Percentiles rank a stretch among this genome's conserved stretches.
phyloP scores from a whole-genome alignment of 2,797 vertebrate genomes.

The Hypotaenidia philippensis region DNA sequence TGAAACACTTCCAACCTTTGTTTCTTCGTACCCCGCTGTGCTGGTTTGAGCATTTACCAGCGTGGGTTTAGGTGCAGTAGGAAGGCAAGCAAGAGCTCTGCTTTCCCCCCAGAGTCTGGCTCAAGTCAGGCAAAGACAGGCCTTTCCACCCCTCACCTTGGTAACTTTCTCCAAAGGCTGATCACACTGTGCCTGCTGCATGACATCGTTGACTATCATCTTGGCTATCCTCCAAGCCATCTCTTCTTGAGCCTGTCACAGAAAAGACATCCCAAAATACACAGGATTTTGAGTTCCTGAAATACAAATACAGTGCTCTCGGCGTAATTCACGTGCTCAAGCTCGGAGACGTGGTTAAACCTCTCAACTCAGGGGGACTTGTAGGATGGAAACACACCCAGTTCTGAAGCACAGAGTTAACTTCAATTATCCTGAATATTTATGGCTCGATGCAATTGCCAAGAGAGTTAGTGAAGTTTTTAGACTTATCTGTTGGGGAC shows the following conservation, averaged over 20 bases:
- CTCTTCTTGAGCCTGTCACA: slow-evolving; percentile 93
- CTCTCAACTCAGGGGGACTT: not conserved
- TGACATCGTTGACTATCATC: slow-evolving; percentile 98
- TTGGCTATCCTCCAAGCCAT: slow-evolving; percentile 99
- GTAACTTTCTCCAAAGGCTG: slow-evolving; percentile 85
- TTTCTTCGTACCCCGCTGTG: not conserved
- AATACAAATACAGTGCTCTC: not conserved
- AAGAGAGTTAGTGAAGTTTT: not conserved
- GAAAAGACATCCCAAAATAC: slow-evolving; percentile 4
- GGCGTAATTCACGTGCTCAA: not conserved
- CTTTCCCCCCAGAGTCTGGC: slow-evolving; percentile 12
- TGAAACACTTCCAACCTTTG: slow-evolving; percentile 3
- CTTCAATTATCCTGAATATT: not conserved
- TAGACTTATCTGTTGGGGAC: not conserved
- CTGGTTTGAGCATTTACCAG: not conserved
- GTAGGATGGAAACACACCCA: not conserved
- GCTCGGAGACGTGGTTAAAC: accelerated
- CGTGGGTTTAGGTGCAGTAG: not conserved
- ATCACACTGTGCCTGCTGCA: slow-evolving; percentile 92
- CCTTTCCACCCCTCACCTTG: slow-evolving; percentile 82
- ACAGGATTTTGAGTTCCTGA: not conserved
- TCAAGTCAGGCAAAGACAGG: not conserved
- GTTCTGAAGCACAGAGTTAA: not conserved
- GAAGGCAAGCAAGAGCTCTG: slow-evolving; percentile 12
- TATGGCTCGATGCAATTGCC: not conserved